Evolutionary conservation across 2,888 invertebrate genomes (phyloP), one percentile per base, ranked within the genome.

Genomic region (Brachynemurus nebulosus): DNA sequence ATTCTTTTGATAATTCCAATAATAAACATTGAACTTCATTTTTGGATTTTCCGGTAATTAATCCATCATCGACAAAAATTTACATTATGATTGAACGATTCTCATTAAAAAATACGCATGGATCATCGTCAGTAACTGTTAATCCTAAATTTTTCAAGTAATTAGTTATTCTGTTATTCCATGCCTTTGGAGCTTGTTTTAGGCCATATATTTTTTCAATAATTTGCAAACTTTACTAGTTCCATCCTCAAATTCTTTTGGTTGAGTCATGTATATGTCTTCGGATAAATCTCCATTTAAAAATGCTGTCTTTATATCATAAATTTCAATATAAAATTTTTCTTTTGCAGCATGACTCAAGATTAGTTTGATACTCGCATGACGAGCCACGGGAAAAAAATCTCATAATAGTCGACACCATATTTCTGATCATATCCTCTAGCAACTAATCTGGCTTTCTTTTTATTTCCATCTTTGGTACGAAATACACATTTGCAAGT

Each of bases 341-440:
- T 23, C 9, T 23, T 23, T 6, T 7, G 6, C 9, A 7, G 23
- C 23, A 23, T 23, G 6, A 23, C 23, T 23, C 23, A 23, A 23
- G 9, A 23, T 23, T 9, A 23, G 9, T 23, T 23, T 23, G 9
- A 23, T 23, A 9, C 23, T 23, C 9, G 40, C 44, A 45, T 52
- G 47, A 30, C 50, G 44, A 42, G 51, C 52, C 7, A 53, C 53
- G 12, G 53, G 52, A 45, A 47, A 47, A 54, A 53, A 4, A 48
- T 50, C 44, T 51, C 46, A 17, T 16, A 40, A 40, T 51, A 54
- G 42, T 54, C 52, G 12, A 34, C 12, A 16, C 52, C 46, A 19
- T 54, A 42, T 9, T 23, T 23, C 23, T 23, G 23, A 9, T 23
- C 9, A 23, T 23, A 9, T 23, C 23, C 23, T 23, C 23, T 23